These are phyloP conservation scores for Catajapyx aquilonaris DNA, from an alignment of 1,140 invertebrate genomes.

Conservation along the genomic window DNA sequence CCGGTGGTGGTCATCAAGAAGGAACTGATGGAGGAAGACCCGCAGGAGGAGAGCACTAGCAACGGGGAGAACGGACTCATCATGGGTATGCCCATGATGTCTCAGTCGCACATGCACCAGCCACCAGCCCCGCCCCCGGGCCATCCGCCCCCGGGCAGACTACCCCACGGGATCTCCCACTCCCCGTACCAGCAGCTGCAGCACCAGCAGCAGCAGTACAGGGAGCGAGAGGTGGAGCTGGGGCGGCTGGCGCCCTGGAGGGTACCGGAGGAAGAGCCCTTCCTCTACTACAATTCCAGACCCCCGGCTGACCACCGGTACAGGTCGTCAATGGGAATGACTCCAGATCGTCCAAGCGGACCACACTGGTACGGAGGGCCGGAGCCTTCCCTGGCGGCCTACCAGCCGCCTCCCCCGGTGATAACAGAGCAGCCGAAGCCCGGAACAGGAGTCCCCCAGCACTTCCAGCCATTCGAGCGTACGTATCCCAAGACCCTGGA, in stretches of 20 bases:
- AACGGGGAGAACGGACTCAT: conserved; percentile 11
- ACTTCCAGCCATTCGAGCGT: conserved; percentile 54
- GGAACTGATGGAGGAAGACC: conserved; percentile 68
- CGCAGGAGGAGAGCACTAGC: conserved; percentile 21
- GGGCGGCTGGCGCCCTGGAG: conserved; percentile 3
- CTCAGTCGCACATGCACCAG: conserved; percentile 28
- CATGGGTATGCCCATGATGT: conserved; percentile 25
- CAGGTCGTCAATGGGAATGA: conserved; percentile 1
- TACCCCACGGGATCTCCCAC: conserved; percentile 10
- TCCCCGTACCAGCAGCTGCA: conserved; percentile 6
- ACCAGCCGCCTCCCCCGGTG: conserved; percentile 54
- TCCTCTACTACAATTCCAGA: conserved; percentile 61
- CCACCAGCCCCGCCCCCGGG: conserved; percentile 12
- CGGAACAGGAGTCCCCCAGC: conserved; percentile 38
- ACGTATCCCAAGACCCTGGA: conserved; percentile 77
- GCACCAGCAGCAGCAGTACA: conserved; percentile 2
- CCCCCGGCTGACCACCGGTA: conserved; percentile 8
- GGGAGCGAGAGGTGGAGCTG: neutral
- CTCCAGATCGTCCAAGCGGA: conserved; percentile 4
- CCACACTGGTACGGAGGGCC: neutral
- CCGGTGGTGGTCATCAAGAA: conserved; percentile 86
- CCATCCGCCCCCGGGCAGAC: conserved; percentile 9
- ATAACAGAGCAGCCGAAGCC: conserved; percentile 73
- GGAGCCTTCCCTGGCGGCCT: conserved; percentile 21
- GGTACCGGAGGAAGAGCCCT: conserved; percentile 29